Evolutionary conservation across 35 echinoderm and acorn worm genomes (phyloP).

Genomic region (Apostichopus californicus): DNA sequence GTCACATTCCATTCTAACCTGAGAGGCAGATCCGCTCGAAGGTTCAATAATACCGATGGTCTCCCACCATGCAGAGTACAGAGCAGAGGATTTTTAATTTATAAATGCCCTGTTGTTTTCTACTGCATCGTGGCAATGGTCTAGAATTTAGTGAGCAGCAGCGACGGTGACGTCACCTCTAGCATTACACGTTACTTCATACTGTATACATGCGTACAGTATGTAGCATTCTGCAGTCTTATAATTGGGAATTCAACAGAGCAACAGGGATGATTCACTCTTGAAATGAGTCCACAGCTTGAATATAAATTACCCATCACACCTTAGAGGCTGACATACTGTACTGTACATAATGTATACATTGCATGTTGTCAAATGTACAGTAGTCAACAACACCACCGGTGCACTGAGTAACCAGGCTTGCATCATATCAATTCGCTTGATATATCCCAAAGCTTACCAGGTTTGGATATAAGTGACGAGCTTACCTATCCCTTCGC

Average conservation of each 20-base stretch:
- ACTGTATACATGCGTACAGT: background rate
- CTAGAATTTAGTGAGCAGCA: background rate
- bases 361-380: background rate
- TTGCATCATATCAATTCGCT: too few species aligned
- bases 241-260: background rate
- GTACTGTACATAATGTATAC: background rate
- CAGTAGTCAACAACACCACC: too few species aligned
- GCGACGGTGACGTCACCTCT: background rate
- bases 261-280: constrained; percentile 20
- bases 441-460: too few species aligned
- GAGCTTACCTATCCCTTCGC: too few species aligned
- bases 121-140: background rate
- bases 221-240: background rate
- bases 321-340: background rate
- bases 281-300: background rate
- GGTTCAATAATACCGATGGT: background rate
- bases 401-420: too few species aligned
- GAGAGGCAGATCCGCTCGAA: background rate
- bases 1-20: constrained; percentile 1
- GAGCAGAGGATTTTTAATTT: background rate
- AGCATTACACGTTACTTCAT: background rate
- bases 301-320: background rate
- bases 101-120: background rate
- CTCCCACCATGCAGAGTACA: background rate
- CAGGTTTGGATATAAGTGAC: too few species aligned